These are phyloP conservation scores for Calephelis nemesis DNA, from an alignment of 1,140 invertebrate species.

Conservation along the genomic window DNA sequence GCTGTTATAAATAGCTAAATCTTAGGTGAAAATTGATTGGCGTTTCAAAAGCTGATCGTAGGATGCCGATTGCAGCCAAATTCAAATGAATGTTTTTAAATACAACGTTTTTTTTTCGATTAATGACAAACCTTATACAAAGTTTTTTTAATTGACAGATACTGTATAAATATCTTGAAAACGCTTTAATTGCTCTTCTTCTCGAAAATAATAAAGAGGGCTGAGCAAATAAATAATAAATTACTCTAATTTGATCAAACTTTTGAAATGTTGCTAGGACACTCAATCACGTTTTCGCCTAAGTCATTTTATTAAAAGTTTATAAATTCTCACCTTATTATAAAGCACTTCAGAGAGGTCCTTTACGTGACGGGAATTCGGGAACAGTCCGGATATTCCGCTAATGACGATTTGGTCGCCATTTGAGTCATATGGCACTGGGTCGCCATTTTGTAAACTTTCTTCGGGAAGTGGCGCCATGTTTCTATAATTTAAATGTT, in stretches of 20 bases:
- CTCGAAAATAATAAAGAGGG: no score
- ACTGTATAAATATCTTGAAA: no score
- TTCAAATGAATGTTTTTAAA: no score
- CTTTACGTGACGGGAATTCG: conserved; percentile 31
- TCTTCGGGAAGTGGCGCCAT: neutral
- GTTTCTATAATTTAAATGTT: conserved; percentile 1
- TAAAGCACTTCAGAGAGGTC: conserved; percentile 37
- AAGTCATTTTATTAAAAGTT: conserved; percentile 16
- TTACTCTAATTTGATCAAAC: neutral
- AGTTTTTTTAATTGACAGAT: no score
- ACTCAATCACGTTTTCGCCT: conserved; percentile 7
- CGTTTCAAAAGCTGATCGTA: no score
- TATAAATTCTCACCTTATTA: conserved; percentile 36
- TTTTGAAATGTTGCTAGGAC: neutral
- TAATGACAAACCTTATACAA: no score
- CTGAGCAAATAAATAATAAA: neutral
- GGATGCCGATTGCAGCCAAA: no score
- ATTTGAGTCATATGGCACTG: conserved; percentile 12
- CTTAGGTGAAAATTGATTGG: no score
- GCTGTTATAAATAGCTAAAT: no score
- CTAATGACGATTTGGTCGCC: conserved; percentile 36
- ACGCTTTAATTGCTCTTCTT: no score
- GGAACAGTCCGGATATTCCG: conserved; percentile 40
- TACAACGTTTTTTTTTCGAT: no score
- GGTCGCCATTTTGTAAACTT: conserved; percentile 10